Base-by-base conservation (phyloP, 2,797 vertebrate genomes). In the Coendou prehensilis region DNA sequence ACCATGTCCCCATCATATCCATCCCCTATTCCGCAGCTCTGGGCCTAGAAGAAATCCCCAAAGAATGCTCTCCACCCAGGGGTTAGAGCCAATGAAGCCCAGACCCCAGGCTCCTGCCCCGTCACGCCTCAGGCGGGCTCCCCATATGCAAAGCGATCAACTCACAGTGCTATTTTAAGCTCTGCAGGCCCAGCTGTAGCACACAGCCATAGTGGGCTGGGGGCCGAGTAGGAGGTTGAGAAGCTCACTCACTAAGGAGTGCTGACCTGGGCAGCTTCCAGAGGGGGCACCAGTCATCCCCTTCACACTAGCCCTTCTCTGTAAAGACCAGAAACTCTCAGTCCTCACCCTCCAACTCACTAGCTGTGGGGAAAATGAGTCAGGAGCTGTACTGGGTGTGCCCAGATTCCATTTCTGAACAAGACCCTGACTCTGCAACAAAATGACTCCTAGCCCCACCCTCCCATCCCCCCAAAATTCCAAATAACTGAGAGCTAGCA, bases 161-260 rank as follows among this genome's bases (percentile, higher is more conserved):
- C 96, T 97, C 97, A 98, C 28, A 22, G 57, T 80, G 84, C 97
- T 98, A 98, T 97, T 98, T 98, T 98, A 97, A 97, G 96, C 88
- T 90, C 97, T 84, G 54, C 6, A 4, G 95, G 87, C 94, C 95
- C 85, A 94, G 95, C 96, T 96, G 56, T 9, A 97, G 95, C 97
- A 96, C 81, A 54, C 88, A 94, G 87, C 80, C 92, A 52, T 73
- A 63, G 79, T 59, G 14, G 95, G 95, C 94, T 67, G 33, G 67
- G 4, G 61, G 95, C 95, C 5, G 3, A 95, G 78, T 20, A 50
- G 69, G 91, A 97, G 95, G 79, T 85, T 73, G 64, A 84, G 50
- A 76, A 73, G 80, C 85, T 64, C 59, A n/a, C 69, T 93, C 93
- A 59, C 73, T n/a, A 56, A 50, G n/a, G 63, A 91, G 45, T 2